phyloP scores from a whole-genome alignment of 2,113 vertebrate genomes.

The Dolichallabes microphthalmus region DNA sequence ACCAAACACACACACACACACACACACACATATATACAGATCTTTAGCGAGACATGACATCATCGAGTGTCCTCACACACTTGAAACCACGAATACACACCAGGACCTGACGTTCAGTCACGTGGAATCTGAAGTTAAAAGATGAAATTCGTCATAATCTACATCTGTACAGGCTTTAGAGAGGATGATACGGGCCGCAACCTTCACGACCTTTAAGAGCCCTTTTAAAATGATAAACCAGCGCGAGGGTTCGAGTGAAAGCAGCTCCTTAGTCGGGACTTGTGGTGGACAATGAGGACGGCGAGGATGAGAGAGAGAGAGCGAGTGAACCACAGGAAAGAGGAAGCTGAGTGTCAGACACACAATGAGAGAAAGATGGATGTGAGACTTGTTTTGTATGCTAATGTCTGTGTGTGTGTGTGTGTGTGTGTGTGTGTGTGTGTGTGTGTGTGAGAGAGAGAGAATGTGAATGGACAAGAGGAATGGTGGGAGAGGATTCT shows the following conservation, averaged over 20 bases:
- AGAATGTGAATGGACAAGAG: background rate
- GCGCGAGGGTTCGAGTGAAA: background rate
- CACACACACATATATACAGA: background rate
- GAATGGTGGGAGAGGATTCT: background rate
- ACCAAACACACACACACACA: background rate
- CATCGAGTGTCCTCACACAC: background rate
- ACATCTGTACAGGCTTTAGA: background rate
- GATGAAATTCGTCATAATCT: background rate
- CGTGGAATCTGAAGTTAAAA: background rate
- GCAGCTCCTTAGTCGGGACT: background rate
- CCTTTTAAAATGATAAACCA: background rate
- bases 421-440: background rate
- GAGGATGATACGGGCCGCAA: background rate
- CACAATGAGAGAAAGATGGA: conserved; percentile 61
- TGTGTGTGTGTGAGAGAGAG: background rate
- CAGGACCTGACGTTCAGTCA: background rate
- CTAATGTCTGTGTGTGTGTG: background rate
- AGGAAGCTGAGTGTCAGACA: conserved; percentile 67
- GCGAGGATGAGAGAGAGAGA: conserved; percentile 31
- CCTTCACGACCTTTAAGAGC: background rate
- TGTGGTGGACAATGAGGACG: conserved; percentile 27
- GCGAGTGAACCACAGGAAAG: conserved; percentile 63
- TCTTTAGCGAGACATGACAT: background rate
- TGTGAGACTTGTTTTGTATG: conserved; percentile 9
- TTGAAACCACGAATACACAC: background rate